Evolutionary conservation across 2,113 vertebrate species (phyloP).

Genomic region (Leiothrix lutea): DNA sequence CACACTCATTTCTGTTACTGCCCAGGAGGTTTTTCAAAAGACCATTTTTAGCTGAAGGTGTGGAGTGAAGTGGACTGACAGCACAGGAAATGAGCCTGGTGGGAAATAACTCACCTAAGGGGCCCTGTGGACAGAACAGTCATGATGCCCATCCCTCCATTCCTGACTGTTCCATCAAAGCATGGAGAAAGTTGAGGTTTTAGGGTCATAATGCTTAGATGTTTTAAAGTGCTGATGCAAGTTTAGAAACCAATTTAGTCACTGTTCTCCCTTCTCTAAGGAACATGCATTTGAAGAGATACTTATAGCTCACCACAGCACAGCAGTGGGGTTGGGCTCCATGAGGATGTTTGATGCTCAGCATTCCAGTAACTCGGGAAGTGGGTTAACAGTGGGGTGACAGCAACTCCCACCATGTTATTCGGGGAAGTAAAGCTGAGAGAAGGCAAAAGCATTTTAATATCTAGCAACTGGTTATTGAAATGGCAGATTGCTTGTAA

Average conservation of each 20-base stretch:
- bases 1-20: not conserved
- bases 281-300: not conserved
- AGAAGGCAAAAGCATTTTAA: not conserved
- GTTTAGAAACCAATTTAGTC: not conserved
- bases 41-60: not conserved
- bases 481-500: not conserved
- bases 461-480: not conserved
- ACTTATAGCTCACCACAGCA: rapidly evolving
- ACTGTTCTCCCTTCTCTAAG: not conserved
- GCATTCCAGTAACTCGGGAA: not conserved
- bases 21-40: not conserved
- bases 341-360: not conserved
- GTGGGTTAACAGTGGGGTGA: not conserved
- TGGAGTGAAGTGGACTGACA: not conserved
- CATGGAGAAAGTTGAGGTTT: not conserved
- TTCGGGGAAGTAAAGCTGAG: not conserved
- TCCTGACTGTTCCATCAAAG: not conserved
- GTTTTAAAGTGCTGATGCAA: not conserved
- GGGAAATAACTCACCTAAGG: not conserved
- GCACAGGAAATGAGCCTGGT: not conserved
- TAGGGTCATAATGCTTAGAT: not conserved
- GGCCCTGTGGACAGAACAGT: not conserved
- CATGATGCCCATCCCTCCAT: not conserved
- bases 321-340: not conserved
- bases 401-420: rapidly evolving